Evolutionary conservation across 2,797 vertebrate species (phyloP).

Genomic region (Sebastes matsubarae): DNA sequence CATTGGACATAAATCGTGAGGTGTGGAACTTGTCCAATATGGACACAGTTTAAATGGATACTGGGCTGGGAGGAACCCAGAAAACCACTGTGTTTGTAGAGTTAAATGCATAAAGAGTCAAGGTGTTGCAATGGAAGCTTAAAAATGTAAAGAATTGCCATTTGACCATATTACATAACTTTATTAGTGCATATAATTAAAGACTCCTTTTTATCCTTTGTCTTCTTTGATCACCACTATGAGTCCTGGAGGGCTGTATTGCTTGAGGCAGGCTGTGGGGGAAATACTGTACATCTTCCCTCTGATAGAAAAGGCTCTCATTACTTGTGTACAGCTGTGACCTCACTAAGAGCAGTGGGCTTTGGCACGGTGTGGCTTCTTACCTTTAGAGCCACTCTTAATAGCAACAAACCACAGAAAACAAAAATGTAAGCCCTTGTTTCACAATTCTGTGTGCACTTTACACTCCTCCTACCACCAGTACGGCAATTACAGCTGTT

Average conservation of each 20-base stretch:
- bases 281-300: constrained; percentile 13
- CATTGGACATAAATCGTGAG: not conserved
- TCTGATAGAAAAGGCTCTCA: constrained; percentile 14
- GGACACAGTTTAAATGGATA: not conserved
- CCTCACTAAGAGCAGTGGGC: constrained; percentile 12
- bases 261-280: constrained; percentile 14
- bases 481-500: not conserved
- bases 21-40: not conserved
- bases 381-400: not conserved
- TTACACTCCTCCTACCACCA: not conserved
- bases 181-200: not conserved
- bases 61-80: not conserved
- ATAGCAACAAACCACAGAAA: constrained; percentile 2
- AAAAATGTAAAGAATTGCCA: not conserved
- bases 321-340: constrained; percentile 34
- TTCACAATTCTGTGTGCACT: not conserved
- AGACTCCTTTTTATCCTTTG: not conserved
- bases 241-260: constrained; percentile 11
- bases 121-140: not conserved
- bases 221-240: constrained; percentile 1
- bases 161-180: not conserved
- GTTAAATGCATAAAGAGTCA: not conserved
- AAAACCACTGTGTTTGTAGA: not conserved
- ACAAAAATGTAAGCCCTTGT: not conserved
- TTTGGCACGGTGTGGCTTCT: not conserved